phyloP scores from a whole-genome alignment of 2,797 vertebrate genomes.

The Malacoctenus gilli region DNA sequence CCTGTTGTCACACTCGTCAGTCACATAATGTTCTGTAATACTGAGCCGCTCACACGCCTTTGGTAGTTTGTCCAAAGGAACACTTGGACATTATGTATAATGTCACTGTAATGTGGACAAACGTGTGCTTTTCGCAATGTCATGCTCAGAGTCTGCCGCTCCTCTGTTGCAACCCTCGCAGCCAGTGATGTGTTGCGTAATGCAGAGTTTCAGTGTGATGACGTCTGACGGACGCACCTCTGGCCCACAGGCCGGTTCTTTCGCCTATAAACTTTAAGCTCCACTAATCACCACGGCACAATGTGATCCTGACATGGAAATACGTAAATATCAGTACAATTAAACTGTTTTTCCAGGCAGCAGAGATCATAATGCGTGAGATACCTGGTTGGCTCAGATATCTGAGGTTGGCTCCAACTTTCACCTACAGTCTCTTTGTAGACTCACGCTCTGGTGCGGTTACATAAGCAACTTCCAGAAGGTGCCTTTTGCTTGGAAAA shows the following conservation, averaged over 20 bases:
- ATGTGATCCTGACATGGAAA: background rate
- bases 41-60: background rate
- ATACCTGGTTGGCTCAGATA: too few relatives aligned
- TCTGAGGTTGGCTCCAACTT: too few relatives aligned
- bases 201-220: constrained; percentile 29
- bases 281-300: background rate
- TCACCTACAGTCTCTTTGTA: too few relatives aligned
- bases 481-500: too few relatives aligned
- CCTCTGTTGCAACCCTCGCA: constrained; percentile 20
- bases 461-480: too few relatives aligned
- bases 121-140: background rate
- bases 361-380: background rate
- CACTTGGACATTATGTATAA: background rate
- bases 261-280: background rate
- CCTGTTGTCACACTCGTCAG: too few relatives aligned
- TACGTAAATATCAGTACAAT: background rate
- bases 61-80: background rate
- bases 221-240: constrained; percentile 3
- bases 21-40: too few relatives aligned
- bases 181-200: constrained; percentile 5
- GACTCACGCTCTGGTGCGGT: too few relatives aligned
- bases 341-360: background rate
- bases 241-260: background rate
- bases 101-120: background rate
- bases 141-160: constrained; percentile 24